Conservation (phyloP, 2,888 invertebrate species). For the Eueremaeus valkanovi region DNA sequence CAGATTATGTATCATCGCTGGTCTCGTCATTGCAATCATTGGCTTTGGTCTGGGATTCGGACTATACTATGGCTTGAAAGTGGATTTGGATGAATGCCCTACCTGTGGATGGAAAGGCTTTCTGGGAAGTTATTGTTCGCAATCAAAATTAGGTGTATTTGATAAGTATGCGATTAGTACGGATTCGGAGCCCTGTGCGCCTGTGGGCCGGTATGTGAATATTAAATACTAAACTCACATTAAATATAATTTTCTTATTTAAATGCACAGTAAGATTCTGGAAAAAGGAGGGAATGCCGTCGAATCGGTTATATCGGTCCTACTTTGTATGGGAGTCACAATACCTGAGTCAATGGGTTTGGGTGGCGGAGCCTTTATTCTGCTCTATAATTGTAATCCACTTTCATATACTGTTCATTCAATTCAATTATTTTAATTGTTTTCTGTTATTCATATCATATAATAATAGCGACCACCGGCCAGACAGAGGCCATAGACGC, state of each 20-base stretch:
- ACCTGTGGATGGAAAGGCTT: background rate
- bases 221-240: background rate
- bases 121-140: conserved; percentile 30
- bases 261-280: conserved; percentile 61
- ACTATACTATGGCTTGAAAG: background rate
- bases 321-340: conserved; percentile 79
- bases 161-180: conserved; percentile 62
- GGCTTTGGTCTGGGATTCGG: background rate
- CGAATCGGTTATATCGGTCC: conserved; percentile 78
- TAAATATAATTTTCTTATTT: background rate
- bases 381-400: conserved; percentile 62
- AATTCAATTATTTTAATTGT: background rate
- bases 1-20: background rate
- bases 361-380: conserved; percentile 84
- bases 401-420: background rate
- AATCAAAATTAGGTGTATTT: conserved; percentile 9
- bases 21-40: background rate
- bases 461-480: conserved; percentile 55
- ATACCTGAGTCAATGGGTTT: conserved; percentile 81
- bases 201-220: conserved; percentile 64
- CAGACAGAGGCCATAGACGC: conserved; percentile 66
- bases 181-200: conserved; percentile 70
- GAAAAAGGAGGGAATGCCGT: conserved; percentile 63
- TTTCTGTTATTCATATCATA: background rate
- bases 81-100: background rate